A percentile compares a stretch with the other conserved stretches of the same genome.
phyloP scores from a whole-genome alignment of 2,888 invertebrate genomes.

The Drosophila rellima region DNA sequence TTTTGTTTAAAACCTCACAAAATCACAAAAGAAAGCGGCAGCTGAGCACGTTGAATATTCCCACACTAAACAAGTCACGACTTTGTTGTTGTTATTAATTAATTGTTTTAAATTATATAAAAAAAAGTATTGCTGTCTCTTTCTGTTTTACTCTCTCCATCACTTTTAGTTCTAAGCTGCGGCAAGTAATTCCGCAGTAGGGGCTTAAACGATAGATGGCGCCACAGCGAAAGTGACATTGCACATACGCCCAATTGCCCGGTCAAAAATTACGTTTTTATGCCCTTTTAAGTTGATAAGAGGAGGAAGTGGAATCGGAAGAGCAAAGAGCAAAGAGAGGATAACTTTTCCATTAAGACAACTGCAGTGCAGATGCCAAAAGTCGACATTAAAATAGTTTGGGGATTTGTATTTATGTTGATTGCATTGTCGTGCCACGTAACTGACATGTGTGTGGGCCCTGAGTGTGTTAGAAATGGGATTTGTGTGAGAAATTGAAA shows the following conservation, averaged over 20 bases:
- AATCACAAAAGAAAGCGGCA: slow-evolving; percentile 7
- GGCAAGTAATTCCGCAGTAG: slow-evolving; percentile 29
- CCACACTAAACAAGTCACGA: slow-evolving; percentile 14
- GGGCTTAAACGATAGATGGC: slow-evolving; percentile 40
- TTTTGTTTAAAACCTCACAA: background rate
- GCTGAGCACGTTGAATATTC: slow-evolving; percentile 42
- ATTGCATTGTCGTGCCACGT: slow-evolving; percentile 73
- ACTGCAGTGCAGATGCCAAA: slow-evolving; percentile 35
- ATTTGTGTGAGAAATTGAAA: slow-evolving; percentile 70
- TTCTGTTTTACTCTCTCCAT: no score
- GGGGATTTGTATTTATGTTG: slow-evolving; percentile 81
- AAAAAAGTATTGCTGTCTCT: background rate
- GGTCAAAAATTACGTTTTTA: slow-evolving; percentile 62
- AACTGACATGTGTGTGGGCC: slow-evolving; percentile 45
- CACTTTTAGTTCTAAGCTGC: background rate
- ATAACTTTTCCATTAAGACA: slow-evolving; percentile 66
- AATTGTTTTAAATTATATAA: slow-evolving; percentile 13
- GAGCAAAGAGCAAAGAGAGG: background rate
- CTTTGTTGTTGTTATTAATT: slow-evolving; percentile 10
- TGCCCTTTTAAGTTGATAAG: slow-evolving; percentile 57
- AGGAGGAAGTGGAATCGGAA: background rate
- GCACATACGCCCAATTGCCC: slow-evolving; percentile 59
- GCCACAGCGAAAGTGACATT: slow-evolving; percentile 32
- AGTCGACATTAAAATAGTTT: slow-evolving; percentile 78
- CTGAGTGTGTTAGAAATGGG: slow-evolving; percentile 53